Base-by-base conservation (phyloP, 30 jellyfish, hydroid and myxozoan species). In the Morbakka virulenta region DNA sequence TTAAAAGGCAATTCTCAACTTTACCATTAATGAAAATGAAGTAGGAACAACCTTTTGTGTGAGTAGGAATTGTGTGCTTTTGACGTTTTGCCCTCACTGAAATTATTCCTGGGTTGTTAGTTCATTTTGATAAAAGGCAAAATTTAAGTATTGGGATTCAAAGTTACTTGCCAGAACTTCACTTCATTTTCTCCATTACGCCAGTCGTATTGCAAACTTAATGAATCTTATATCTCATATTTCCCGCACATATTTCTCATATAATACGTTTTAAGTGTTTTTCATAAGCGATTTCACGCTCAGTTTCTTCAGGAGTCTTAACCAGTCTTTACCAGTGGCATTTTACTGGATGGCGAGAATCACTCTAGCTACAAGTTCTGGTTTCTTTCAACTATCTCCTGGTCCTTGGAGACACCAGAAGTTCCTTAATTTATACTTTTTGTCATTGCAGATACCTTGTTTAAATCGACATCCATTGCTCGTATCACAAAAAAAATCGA, bases 221-320 rank as follows among this genome's bases (percentile, higher is more conserved):
- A 75, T 30, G 87, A 84, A 27, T 75, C 87, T 12, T 70, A 84
- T n/a, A 75, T 23, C 32, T 25, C 67, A 23, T 50, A n/a, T n/a
- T n/a, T n/a, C n/a, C n/a, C n/a, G n/a, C n/a, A n/a, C n/a, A n/a
- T n/a, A n/a, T 30, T 26, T 32, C 87, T 62, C 62, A 20, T 52
- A 47, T 47, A 25, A 41, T 13, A 72, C 49, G 84, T 51, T 72
- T 66, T 29, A 11, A 11, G 14, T 29, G 9, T 13, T 66, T 22
- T 28, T 66, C 78, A 17, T 66, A 11, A 11, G 9, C 70, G 11
- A 66, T 9, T 11, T 66, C 70, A 66, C 72, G 11, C 78, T 66
- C 78, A 47, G n/a, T n/a, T 47, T 12, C 12, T n/a, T 47, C n/a
- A 9, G 61, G n/a, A n/a, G n/a, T n/a, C n/a, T n/a, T n/a, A n/a